Percentiles rank a stretch among this genome's conserved stretches.
Conservation (phyloP, 2,888 invertebrate species). For the Eulithis prunata region DNA sequence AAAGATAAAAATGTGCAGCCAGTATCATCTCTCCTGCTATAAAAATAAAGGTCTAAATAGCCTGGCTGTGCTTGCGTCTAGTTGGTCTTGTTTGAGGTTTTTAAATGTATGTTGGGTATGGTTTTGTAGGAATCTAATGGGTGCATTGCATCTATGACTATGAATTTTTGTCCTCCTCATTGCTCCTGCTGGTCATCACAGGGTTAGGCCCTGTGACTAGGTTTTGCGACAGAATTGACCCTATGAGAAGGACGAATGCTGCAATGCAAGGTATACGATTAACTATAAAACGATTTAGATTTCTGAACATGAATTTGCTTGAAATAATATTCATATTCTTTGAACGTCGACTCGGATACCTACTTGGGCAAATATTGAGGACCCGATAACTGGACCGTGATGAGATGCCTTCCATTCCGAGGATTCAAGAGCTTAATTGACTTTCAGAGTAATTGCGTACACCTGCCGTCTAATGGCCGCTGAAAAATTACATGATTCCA, state of each 20-base stretch:
- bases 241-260: slow-evolving; percentile 8
- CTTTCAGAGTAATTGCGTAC: slow-evolving; percentile 47
- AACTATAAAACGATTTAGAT: too few species aligned
- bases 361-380: slow-evolving; percentile 15
- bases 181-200: slow-evolving; percentile 5
- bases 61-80: not conserved
- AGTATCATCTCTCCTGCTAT: slow-evolving; percentile 26
- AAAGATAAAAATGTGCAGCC: slow-evolving; percentile 56
- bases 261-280: not conserved
- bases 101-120: slow-evolving; percentile 51
- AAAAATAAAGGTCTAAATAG: slow-evolving; percentile 42
- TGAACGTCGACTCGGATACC: not conserved
- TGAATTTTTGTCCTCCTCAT: not conserved
- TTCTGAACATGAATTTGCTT: not conserved
- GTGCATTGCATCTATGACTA: slow-evolving; percentile 8
- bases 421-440: slow-evolving; percentile 49
- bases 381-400: slow-evolving; percentile 31
- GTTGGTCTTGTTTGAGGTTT: slow-evolving; percentile 48
- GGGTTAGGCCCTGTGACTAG: slow-evolving; percentile 1
- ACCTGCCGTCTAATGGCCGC: slow-evolving; percentile 45
- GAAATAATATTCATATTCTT: not conserved
- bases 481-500: slow-evolving; percentile 29
- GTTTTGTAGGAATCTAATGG: slow-evolving; percentile 50
- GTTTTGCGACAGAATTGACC: not conserved
- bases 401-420: slow-evolving; percentile 43